Evolutionary conservation across 2,888 invertebrate genomes (phyloP), one percentile per base, ranked within the genome.

Genomic region (Dysmachus trigonus): DNA sequence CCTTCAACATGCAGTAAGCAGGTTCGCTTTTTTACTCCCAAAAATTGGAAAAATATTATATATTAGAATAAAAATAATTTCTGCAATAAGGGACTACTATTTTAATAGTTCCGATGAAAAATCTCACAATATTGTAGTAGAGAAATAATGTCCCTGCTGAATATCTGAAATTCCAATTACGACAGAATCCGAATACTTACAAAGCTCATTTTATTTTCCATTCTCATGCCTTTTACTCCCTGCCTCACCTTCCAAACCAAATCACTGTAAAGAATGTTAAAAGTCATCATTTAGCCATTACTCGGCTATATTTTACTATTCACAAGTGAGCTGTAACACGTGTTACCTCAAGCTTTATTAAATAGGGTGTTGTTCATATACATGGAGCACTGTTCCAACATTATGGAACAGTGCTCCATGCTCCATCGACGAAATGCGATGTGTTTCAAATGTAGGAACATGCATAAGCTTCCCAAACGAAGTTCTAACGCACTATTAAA

Each of bases 271-370:
- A 88, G 87, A 88, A 88, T 88, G 88, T 88, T 88, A 88, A 88
- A 88, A 88, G 88, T 88, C 88, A 88, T 88, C 88, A 88, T 88
- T 88, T 88, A 86, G 87, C 87, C 88, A 88, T 88, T 88, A 88
- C 87, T 86, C 87, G 82, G 87, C 87, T 88, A 87, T 88, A 88
- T 88, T 88, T 88, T 87, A 88, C 88, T 88, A 88, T 88, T 88
- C 88, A 88, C 88, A 88, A 88, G 87, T 88, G 88, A 88, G 88
- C 88, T 87, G 87, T 87, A 88, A 88, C 88, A 88, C 87, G 88
- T 88, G 88, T 87, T 88, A 88, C 87, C 86, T 41, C 85, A 86
- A 87, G 88, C 88, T 88, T 88, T 88, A 88, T 88, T 88, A 87
- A 88, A 88, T 87, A 88, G 88, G 88, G 88, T 87, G 88, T 86